Evolutionary conservation across 2,888 invertebrate species (phyloP), one percentile per base, ranked within the genome.

Genomic region (Stenurella melanura): DNA sequence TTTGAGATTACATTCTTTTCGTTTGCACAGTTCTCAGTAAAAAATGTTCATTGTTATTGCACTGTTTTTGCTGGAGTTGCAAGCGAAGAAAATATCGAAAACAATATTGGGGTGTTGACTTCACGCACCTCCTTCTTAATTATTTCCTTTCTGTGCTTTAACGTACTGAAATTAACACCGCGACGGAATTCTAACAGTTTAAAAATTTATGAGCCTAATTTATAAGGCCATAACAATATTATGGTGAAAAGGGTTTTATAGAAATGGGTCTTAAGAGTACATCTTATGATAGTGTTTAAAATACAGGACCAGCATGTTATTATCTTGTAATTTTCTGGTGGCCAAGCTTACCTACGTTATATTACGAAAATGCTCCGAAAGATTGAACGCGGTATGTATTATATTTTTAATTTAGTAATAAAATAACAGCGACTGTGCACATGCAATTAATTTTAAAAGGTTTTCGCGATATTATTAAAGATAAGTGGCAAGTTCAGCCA

Each of bases 361-460:
- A 85, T 83, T 81, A 86, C 84, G 85, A 87, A 86, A 86, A 87
- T 84, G 78, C 82, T 82, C 80, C 82, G 81, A 83, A 82, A 85
- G 84, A 84, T 84, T 84, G 83, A 80, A 81, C 83, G 82, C 81
- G 83, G 78, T 83, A 79, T 78, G 82, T 83, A 85, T 85, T 85
- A 86, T 82, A 85, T 86, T 87, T 87, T 88, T 87, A 88, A 88
- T 88, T 88, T 88, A 86, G 87, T 87, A 87, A 88, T 88, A 88
- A 88, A 87, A 87, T 88, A 87, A 87, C 87, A 86, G 85, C 86
- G 82, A 83, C 84, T 84, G 82, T 86, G 85, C 83, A 83, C 84
- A 85, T 86, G 88, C 88, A 88, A 89, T 89, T 89, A 89, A 89
- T 89, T 88, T 88, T 88, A 88, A 89, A 88, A 88, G 87, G 87